These are phyloP conservation scores for Bellardia pandia DNA, from an alignment of 2,888 invertebrate genomes.

Conservation along the genomic window DNA sequence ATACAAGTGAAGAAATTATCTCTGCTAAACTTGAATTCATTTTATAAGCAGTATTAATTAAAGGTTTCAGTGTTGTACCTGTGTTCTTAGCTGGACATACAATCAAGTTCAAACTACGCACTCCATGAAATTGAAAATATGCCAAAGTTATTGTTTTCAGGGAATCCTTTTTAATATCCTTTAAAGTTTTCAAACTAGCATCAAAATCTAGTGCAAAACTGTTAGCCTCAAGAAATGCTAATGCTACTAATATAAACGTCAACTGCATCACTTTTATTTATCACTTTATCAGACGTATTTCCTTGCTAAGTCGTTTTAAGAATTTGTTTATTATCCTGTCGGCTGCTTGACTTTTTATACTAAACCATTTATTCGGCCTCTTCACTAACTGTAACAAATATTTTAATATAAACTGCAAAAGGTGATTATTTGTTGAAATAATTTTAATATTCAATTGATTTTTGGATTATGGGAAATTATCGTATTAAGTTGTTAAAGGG, in stretches of 20 bases:
- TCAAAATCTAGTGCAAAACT: not conserved
- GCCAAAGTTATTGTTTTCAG: constrained; percentile 75
- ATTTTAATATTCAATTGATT: constrained; percentile 21
- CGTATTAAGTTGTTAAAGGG: constrained; percentile 50
- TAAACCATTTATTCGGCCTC: not conserved
- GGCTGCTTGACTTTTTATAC: constrained; percentile 25
- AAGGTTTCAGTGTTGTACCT: not conserved
- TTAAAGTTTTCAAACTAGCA: not conserved
- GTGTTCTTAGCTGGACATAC: constrained; percentile 76
- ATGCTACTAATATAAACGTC: not conserved
- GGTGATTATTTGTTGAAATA: constrained; percentile 46
- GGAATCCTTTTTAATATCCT: not conserved
- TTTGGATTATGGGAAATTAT: constrained; percentile 27
- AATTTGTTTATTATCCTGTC: not conserved
- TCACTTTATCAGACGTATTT: not conserved
- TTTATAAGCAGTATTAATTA: not conserved
- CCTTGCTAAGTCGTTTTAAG: not conserved
- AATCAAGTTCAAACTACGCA: constrained; percentile 79
- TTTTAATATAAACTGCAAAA: not conserved
- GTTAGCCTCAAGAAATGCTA: not conserved
- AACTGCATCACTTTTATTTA: constrained; percentile 12
- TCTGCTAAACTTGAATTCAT: constrained; percentile 7
- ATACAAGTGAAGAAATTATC: not conserved
- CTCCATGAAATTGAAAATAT: constrained; percentile 81
- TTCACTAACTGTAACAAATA: not conserved